These are phyloP conservation scores for Allygus modestus DNA, from an alignment of 2,888 invertebrate genomes.

Conservation along the genomic window DNA sequence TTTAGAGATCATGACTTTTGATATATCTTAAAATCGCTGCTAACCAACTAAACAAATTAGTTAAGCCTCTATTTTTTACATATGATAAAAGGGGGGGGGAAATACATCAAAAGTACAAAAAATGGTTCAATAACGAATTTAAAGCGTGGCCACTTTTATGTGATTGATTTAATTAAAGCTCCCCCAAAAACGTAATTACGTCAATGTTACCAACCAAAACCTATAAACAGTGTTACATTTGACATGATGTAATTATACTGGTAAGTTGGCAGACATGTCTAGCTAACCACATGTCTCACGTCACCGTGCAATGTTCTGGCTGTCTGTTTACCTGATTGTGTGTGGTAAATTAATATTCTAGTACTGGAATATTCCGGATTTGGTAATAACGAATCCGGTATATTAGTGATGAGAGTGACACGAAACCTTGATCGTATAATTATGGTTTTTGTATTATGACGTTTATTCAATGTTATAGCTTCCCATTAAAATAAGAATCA, in stretches of 20 bases:
- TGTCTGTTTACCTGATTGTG: not conserved
- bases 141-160: no score
- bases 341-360: conserved; percentile 1
- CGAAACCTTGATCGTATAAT: not conserved
- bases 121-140: no score
- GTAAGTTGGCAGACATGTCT: conserved; percentile 8
- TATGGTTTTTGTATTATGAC: no score
- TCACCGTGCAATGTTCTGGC: not conserved
- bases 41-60: no score
- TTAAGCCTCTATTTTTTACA: no score
- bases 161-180: no score
- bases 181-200: not conserved
- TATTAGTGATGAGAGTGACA: not conserved
- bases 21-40: no score
- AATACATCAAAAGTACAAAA: no score
- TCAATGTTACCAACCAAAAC: conserved; percentile 5
- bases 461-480: no score
- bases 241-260: conserved; percentile 7
- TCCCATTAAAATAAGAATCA: no score
- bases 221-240: not conserved
- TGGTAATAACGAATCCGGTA: not conserved
- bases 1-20: no score
- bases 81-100: no score
- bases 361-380: not conserved
- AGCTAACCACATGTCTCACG: not conserved